Percentiles rank a stretch among this genome's conserved stretches.
Conservation (phyloP, 2,888 invertebrate genomes). For the Idaea straminata region DNA sequence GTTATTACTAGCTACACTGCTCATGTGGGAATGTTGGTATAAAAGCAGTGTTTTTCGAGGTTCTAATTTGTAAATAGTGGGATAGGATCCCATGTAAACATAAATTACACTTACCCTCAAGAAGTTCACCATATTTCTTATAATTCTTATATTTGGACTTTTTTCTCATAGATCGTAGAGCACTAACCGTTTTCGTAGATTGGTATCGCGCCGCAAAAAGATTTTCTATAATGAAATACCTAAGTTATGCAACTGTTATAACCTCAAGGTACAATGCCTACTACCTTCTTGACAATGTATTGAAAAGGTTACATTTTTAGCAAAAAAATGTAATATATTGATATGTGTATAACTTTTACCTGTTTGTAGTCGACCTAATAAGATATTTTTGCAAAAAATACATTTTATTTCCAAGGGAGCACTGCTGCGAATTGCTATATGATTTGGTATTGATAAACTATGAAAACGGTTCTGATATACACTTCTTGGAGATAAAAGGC, state of each 20-base stretch:
- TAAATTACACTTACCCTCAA: slow-evolving; percentile 79
- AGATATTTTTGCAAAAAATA: slow-evolving; percentile 65
- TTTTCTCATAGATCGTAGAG: slow-evolving; percentile 58
- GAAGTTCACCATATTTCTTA: slow-evolving; percentile 83
- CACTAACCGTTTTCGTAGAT: slow-evolving; percentile 67
- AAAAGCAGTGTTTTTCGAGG: neutral
- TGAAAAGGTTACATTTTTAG: too few species aligned
- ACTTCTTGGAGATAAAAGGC: slow-evolving; percentile 63
- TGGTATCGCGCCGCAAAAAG: slow-evolving; percentile 55
- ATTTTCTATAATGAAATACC: slow-evolving; percentile 54
- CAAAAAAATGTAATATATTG: neutral
- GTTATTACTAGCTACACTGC: slow-evolving; percentile 23
- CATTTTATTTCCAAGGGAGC: slow-evolving; percentile 62
- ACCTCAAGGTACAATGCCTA: slow-evolving; percentile 30
- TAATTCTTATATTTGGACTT: slow-evolving; percentile 68
- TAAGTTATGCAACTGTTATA: slow-evolving; percentile 66
- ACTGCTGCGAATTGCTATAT: slow-evolving; percentile 41
- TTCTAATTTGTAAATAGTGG: slow-evolving; percentile 10
- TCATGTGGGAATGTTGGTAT: neutral
- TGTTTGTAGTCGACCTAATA: slow-evolving; percentile 53
- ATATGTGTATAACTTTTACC: slow-evolving; percentile 39
- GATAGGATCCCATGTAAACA: neutral
- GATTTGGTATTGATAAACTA: slow-evolving; percentile 47
- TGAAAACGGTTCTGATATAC: slow-evolving; percentile 65
- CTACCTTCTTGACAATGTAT: slow-evolving; percentile 2